Evolutionary conservation across 2,797 vertebrate species (phyloP), one percentile per base, ranked within the genome.

Genomic region (Macropus fuliginosus): DNA sequence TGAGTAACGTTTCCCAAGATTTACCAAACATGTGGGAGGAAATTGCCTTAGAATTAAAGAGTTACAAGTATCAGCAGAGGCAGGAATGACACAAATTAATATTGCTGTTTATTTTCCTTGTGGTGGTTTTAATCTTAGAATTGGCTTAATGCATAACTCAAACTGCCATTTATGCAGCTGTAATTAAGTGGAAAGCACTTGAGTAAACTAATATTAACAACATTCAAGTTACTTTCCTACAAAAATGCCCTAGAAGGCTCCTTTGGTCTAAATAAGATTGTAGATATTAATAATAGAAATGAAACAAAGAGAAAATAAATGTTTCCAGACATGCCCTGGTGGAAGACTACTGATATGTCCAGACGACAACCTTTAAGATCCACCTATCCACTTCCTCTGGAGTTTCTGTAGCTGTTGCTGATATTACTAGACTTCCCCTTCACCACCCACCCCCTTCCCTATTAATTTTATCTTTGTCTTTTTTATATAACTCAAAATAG

Each of bases 91-190:
- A 87, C 93, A 91, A 91, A 91, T 52, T 29, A 91, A 94, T 4
- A 92, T 74, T 74, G 11, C 8, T 46, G 81, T 92, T 59, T 16
- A 57, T 55, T 90, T 27, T 91, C 91, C n/a, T 92, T 91, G 46
- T 62, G 52, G 74, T 92, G 90, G 14, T 93, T 96, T 95, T 91
- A 55, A 91, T 95, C 52, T 94, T 90, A 94, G 54, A 94, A 74
- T 40, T 40, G 28, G 91, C 6, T 81, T 95, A 95, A 16, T 0
- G 54, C n/a, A 55, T 56, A 90, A 94, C 54, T 55, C 66, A 46
- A 91, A 89, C 93, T 56, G 14, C 54, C 55, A 90, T 90, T 90
- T 96, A 31, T 96, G 54, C 92, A 93, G 87, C 54, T 81, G 46
- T 94, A 94, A 96, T 52, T n/a, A 93, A 46, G 5, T 1, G 54